phyloP scores from a whole-genome alignment of 1,140 invertebrate genomes.

The Anoplolepis gracilipes region DNA sequence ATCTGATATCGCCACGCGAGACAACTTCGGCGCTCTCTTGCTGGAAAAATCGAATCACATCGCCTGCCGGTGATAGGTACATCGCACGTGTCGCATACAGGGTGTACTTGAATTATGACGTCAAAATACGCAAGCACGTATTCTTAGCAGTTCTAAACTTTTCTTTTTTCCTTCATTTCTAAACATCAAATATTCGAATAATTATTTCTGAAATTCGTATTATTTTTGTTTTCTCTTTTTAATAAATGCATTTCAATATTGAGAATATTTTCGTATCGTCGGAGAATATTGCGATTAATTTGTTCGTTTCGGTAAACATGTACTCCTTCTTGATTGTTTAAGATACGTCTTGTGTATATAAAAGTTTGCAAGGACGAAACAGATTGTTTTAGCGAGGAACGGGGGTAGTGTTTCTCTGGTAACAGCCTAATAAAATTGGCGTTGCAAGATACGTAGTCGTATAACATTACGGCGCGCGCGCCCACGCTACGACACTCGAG shows the following conservation, averaged over 20 bases:
- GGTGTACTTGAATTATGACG: constrained; percentile 16
- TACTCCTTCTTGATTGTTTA: background rate
- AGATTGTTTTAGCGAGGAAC: constrained; percentile 44
- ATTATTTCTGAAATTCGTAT: background rate
- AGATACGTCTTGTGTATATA: background rate
- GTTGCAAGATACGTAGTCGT: constrained; percentile 51
- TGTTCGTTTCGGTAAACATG: no score
- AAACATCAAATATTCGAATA: background rate
- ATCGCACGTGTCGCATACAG: constrained; percentile 6
- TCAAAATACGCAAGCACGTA: background rate
- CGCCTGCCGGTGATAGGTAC: constrained; percentile 27
- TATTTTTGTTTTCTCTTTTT: background rate
- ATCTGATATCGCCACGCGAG: constrained; percentile 50
- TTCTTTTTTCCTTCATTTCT: background rate
- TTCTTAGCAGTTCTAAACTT: background rate
- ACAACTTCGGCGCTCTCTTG: constrained; percentile 42
- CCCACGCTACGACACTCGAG: background rate
- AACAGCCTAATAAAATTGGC: constrained; percentile 76
- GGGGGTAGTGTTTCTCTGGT: constrained; percentile 73
- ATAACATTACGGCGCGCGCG: constrained; percentile 19
- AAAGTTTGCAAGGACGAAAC: background rate
- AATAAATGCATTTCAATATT: no score
- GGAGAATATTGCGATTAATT: background rate
- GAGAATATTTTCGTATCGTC: background rate
- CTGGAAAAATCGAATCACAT: constrained; percentile 50